phyloP scores from a whole-genome alignment of 2,888 invertebrate species.

The Tipula helvola region DNA sequence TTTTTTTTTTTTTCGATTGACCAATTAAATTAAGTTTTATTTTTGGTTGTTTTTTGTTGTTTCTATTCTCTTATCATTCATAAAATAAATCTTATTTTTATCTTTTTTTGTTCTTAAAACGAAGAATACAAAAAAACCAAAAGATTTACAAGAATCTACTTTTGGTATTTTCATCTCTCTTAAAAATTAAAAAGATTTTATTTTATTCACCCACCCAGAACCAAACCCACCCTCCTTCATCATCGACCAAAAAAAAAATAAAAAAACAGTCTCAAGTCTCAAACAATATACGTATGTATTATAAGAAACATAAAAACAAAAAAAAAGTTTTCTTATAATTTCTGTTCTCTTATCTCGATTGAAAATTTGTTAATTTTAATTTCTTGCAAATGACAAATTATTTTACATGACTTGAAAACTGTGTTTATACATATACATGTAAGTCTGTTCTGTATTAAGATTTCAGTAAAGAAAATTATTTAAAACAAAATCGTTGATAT shows the following conservation, averaged over 20 bases:
- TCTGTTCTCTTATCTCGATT: neutral
- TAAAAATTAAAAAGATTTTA: constrained; percentile 4
- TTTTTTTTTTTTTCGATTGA: neutral
- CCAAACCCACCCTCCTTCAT: neutral
- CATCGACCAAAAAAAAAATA: neutral
- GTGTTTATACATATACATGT: neutral
- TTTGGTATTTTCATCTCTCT: neutral
- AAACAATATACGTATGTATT: neutral
- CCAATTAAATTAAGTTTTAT: neutral
- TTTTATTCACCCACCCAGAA: neutral
- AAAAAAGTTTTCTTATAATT: neutral
- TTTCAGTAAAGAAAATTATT: too few species aligned
- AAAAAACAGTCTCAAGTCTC: constrained; percentile 7
- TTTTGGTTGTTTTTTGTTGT: neutral
- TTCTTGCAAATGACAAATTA: neutral
- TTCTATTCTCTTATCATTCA: neutral
- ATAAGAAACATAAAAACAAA: too few species aligned
- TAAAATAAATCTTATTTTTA: neutral
- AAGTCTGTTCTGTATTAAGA: neutral
- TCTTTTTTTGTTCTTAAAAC: neutral
- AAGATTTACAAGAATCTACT: neutral
- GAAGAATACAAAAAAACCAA: neutral
- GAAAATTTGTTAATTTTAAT: neutral
- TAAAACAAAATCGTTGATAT: neutral
- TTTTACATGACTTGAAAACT: neutral